These are phyloP conservation scores for Sarcophaga peregrina DNA, from an alignment of 1,140 invertebrate species.

Conservation along the genomic window DNA sequence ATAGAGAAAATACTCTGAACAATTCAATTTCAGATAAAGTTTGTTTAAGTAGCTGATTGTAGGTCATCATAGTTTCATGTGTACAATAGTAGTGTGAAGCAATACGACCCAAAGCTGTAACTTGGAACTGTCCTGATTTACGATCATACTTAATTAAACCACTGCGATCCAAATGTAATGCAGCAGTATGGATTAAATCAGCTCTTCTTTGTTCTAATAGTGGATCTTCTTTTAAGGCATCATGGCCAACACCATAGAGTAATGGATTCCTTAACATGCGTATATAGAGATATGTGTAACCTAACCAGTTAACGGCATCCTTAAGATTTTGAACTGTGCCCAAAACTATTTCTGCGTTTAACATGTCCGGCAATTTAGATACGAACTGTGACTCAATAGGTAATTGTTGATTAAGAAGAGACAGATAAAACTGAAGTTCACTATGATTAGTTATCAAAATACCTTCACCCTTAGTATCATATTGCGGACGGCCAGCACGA, in stretches of 20 bases:
- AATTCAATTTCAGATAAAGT: conserved; percentile 98
- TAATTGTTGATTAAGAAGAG: conserved; percentile 96
- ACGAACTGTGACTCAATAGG: conserved; percentile 89
- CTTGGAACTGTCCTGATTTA: conserved; percentile 92
- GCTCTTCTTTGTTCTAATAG: conserved; percentile 89
- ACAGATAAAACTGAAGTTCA: conserved; percentile 98
- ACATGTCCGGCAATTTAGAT: conserved; percentile 90
- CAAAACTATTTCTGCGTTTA: conserved; percentile 98
- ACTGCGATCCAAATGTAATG: conserved; percentile 88
- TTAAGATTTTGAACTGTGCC: conserved; percentile 95
- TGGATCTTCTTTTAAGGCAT: conserved; percentile 84
- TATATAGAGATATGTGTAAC: conserved; percentile 98
- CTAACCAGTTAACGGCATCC: conserved; percentile 95
- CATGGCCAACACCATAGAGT: conserved; percentile 89
- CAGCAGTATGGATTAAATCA: conserved; percentile 97
- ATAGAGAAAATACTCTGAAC: conserved; percentile 99
- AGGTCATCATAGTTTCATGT: conserved; percentile 95
- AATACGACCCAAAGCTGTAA: conserved; percentile 94
- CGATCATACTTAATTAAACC: conserved; percentile 96
- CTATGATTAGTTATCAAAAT: conserved; percentile 99
- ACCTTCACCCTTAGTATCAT: conserved; percentile 98
- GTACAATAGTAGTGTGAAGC: conserved; percentile 99
- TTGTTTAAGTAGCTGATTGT: conserved; percentile 96
- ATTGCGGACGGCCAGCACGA: conserved; percentile 96
- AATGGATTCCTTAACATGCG: conserved; percentile 86